Evolutionary conservation across 2,888 invertebrate genomes (phyloP), one percentile per base, ranked within the genome.

Genomic region (Petrolisthes cinctipes): DNA sequence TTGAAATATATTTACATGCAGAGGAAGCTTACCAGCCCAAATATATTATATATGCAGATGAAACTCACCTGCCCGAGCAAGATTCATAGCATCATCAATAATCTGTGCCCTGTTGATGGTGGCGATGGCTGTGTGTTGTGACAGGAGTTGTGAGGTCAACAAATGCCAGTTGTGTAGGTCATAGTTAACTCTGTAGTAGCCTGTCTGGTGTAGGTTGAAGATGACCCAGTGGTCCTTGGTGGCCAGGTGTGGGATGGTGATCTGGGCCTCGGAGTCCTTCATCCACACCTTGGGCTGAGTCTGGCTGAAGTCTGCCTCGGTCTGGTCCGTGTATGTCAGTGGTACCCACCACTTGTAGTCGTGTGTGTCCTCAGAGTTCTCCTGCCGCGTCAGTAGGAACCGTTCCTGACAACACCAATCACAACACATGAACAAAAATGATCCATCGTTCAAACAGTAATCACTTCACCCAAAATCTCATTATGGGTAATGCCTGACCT

Each of bases 51-150:
- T 17, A 61, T 14, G 17, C 11, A 61, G 51, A 37, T 4, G 6
- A 37, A 56, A 61, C 76, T 54, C 91, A 0, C 96, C 96, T 17
- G 91, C 86, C 17, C 56, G 85, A 17, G 90, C 89, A 4, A 90
- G 86, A 66, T 90, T 86, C 61, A 90, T 56, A 80, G 85, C 85
- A 92, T 99, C 98, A 91, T 98, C 97, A 7, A 98, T 94, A 57
- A 99, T 93, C 92, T 98, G 98, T 0, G 97, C 97, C 89, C 98
- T 94, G 92, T 97, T 97, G 56, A 96, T 95, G 0, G 95, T 94
- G 75, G 95, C 94, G 81, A 98, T 96, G 92, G 95, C 96, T 17
- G 94, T 94, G 1, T 94, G 93, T 0, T 94, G 94, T 79, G 94
- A 94, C 91, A 95, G 94, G 0, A 97, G 93, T 92, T 94, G 96